Base-by-base conservation (phyloP, 2,797 vertebrate species). In the Glossophaga mutica region DNA sequence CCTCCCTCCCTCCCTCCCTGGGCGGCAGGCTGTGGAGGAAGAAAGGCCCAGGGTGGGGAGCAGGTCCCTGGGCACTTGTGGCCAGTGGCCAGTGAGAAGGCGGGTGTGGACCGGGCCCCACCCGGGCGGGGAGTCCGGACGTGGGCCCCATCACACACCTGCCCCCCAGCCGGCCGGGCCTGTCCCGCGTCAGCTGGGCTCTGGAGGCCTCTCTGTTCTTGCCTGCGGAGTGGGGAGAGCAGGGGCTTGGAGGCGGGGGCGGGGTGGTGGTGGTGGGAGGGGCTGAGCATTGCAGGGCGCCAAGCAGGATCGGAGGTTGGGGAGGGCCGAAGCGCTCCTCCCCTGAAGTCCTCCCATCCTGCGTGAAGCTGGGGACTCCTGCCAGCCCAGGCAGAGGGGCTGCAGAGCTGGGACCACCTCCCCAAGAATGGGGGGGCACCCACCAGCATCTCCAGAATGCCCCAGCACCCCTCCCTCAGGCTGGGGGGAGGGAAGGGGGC, bases 231-330 rank as follows among this genome's bases (percentile, higher is more conserved):
- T 9, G 2, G 24, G 26, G 70, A 18, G 18, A 9, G 7, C 55
- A 1, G 11, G 1, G n/a, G 19, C 22, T 52, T 5, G 0, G 15
- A 39, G 37, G 50, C 2, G 7, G n/a, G 37, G 26, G n/a, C n/a
- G n/a, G n/a, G n/a, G n/a, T n/a, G n/a, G n/a, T n/a, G n/a, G n/a
- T n/a, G n/a, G n/a, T n/a, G n/a, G 3, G 0, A 2, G 19, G 70
- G 34, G 14, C 7, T 1, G 2, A 0, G 3, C 15, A 0, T 8
- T 2, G 0, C 6, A 0, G 15, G 16, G 11, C 26, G 0, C 7
- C 0, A 2, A 1, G 29, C 21, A 10, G 32, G 11, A 3, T 9
- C 3, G 4, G 48, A 10, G 22, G 22, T 1, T 4, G 14, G 44
- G 4, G 16, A 21, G 8, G 39, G 19, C 16, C 50, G 1, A 1